Evolutionary conservation across 2,797 vertebrate species (phyloP).

Genomic region (Euphonia xanthogaster): DNA sequence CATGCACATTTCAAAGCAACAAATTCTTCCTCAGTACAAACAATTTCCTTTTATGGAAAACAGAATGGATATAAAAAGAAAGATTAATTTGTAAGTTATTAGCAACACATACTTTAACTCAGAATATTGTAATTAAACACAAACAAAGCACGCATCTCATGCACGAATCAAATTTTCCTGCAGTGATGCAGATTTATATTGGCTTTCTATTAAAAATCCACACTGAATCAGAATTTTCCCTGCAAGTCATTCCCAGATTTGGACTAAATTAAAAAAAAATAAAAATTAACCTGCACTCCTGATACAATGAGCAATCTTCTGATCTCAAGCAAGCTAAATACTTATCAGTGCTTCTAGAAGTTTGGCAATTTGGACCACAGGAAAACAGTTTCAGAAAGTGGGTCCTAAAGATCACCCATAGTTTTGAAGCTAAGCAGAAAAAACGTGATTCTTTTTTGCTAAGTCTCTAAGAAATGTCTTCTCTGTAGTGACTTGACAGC

Average conservation of each 20-base stretch:
- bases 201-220: not conserved
- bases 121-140: not conserved
- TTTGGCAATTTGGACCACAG: not conserved
- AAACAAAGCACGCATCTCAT: not conserved
- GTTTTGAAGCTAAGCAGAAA: not conserved
- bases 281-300: not conserved
- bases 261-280: not conserved
- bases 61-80: not conserved
- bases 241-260: not conserved
- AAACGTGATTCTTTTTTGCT: not conserved
- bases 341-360: not conserved
- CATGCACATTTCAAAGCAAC: not conserved
- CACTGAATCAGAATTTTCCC: not conserved
- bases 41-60: not conserved
- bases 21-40: not conserved
- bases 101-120: not conserved
- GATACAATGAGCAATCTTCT: not conserved
- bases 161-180: not conserved
- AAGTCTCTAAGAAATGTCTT: not conserved
- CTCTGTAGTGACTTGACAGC: not conserved
- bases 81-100: not conserved
- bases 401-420: not conserved
- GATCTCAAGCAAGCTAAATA: not conserved
- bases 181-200: not conserved
- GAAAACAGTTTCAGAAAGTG: not conserved